phyloP scores from a whole-genome alignment of 2,797 vertebrate species.

The Dromococcyx pavoninus region DNA sequence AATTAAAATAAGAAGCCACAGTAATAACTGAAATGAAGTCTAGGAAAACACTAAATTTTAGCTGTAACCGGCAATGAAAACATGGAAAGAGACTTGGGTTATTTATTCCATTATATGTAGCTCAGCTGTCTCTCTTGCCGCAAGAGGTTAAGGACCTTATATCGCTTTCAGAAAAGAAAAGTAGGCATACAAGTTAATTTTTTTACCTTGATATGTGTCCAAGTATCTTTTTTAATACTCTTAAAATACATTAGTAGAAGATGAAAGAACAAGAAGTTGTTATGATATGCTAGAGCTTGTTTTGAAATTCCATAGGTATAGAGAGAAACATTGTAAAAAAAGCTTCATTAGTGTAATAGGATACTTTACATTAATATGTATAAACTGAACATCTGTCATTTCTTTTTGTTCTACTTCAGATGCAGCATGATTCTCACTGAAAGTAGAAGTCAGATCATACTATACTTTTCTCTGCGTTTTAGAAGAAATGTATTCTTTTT shows the following conservation, averaged over 20 bases:
- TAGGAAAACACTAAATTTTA: not conserved
- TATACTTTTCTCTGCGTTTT: not conserved
- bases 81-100: not conserved
- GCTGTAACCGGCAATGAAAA: not conserved
- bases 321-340: conserved; percentile 28
- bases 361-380: conserved; percentile 58
- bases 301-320: conserved; percentile 57
- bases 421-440: not conserved
- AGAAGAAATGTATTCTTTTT: not conserved
- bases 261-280: conserved; percentile 49
- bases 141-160: not conserved
- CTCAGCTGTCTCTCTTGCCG: not conserved
- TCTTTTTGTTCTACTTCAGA: conserved; percentile 18
- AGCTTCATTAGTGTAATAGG: conserved; percentile 40
- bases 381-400: conserved; percentile 23
- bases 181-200: not conserved
- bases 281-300: conserved; percentile 38
- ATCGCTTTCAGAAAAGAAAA: not conserved
- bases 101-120: not conserved
- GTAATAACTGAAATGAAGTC: not conserved
- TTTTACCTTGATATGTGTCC: conserved; percentile 52
- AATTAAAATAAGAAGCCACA: not conserved
- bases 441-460: not conserved
- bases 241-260: conserved; percentile 37
- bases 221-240: conserved; percentile 36